Base-by-base conservation (phyloP, 2,888 invertebrate genomes). In the Bursaphelenchus okinawaensis region DNA sequence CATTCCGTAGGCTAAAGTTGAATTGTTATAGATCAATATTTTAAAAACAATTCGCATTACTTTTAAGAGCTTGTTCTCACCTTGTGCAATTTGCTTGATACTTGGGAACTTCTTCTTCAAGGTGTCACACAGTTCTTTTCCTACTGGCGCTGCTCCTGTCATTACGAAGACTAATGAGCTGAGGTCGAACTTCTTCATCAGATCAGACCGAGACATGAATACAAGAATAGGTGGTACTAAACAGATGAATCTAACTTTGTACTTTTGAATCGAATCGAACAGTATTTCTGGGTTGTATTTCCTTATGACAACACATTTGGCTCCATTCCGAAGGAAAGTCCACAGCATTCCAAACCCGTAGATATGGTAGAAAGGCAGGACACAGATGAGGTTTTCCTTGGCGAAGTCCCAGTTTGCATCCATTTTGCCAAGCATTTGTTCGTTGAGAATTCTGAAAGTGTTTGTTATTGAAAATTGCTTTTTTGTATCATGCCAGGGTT, bases 141-240 rank as follows among this genome's bases (percentile, higher is more conserved):
- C 70, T 12, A 60, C 60, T 12, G 70, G 70, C 0, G 70, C 70
- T n/a, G 69, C 70, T 19, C 71, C 71, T 16, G 69, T 56, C 57
- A 69, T 56, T 26, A 71, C 26, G 29, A 87, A 87, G 75, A 87
- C 86, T 6, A 92, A 82, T n/a, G 88, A 88, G 0, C 88, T 88
- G 66, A 92, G 84, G 83, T 92, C 89, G 78, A 89, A 91, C 67
- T 89, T 87, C 52, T 88, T 85, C 1, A 90, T 89, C 55, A 87
- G 84, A 0, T 88, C 87, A 80, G 88, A 86, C 63, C 87, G 86
- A n/a, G 68, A 50, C 20, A 59, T 22, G 50, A 16, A 52, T 29
- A 60, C 40, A 19, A 16, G 31, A 50, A 26, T 67, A 23, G 55
- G 91, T 7, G 92, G 92, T 8, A 91, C 92, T 4, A 89, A 82